Base-by-base conservation (phyloP, 2,888 invertebrate genomes). In the Drosophila sordidapex region DNA sequence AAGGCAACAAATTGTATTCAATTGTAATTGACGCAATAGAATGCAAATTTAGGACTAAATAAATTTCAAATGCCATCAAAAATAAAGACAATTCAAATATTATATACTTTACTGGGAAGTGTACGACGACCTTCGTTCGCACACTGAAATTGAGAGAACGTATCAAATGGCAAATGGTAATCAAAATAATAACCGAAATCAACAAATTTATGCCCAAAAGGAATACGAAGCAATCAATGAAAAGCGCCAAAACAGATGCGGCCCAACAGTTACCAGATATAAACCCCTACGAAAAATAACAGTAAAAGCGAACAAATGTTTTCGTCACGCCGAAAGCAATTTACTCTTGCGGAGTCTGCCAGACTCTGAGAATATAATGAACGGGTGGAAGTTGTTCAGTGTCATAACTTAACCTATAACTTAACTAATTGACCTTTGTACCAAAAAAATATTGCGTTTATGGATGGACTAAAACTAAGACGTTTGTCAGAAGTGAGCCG, bases 201-300 rank as follows among this genome's bases (percentile, higher is more conserved):
- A 64, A 68, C 46, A 59, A 60, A 68, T 73, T 63, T 73, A 67
- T 74, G 74, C 40, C 51, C 62, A 56, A 54, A 62, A 58, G 60
- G 59, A 70, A 65, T 36, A 36, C 46, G 18, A 60, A 57, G 52
- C 64, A 60, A 77, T 67, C 74, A 62, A 72, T 81, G 72, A 21
- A 65, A 64, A 43, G 63, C 43, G 59, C 31, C 33, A 29, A 29
- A 57, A 70, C 63, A 70, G 69, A 70, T 67, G 73, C 40, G 65
- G 21, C 49, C 40, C 61, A 36, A 13, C 54, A 71, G 64, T 65
- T 70, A 56, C 11, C 40, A 27, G 7, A 35, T 31, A 52, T 40
- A 48, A 31, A 36, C 58, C 36, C 49, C 51, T n/a, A 48, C 13
- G 13, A 53, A 21, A 49, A 52, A 18, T 27, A 10, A 11, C 11